These are phyloP conservation scores for Phragmatobia fuliginosa DNA, from an alignment of 2,888 invertebrate genomes.

Conservation along the genomic window DNA sequence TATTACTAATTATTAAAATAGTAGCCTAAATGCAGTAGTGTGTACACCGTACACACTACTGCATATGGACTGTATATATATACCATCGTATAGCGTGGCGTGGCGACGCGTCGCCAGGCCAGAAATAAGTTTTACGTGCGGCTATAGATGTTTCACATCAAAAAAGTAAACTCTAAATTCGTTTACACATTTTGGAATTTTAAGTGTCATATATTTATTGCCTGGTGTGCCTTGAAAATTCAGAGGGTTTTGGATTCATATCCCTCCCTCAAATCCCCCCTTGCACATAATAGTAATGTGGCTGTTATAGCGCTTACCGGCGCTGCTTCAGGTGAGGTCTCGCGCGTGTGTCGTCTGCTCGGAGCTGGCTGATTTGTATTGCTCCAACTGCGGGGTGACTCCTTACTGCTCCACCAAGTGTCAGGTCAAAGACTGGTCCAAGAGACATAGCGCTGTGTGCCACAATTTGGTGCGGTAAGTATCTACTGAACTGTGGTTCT, in stretches of 20 bases:
- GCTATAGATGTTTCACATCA: too few relatives aligned
- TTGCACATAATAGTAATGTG: conserved; percentile 17
- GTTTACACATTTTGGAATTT: too few relatives aligned
- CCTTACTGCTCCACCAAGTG: conserved; percentile 73
- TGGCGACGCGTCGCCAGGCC: too few relatives aligned
- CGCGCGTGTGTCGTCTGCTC: conserved; percentile 69
- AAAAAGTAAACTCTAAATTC: too few relatives aligned
- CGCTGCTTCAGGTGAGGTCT: conserved; percentile 62
- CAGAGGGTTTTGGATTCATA: neutral
- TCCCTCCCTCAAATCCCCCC: neutral
- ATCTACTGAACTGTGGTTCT: too few relatives aligned
- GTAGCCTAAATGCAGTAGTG: too few relatives aligned
- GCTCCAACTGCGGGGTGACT: conserved; percentile 70
- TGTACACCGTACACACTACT: too few relatives aligned
- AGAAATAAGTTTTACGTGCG: too few relatives aligned
- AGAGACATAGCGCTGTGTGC: conserved; percentile 67
- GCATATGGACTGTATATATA: too few relatives aligned
- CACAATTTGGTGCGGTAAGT: conserved; percentile 73
- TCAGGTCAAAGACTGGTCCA: conserved; percentile 71
- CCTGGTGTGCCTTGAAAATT: neutral
- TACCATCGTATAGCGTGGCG: too few relatives aligned
- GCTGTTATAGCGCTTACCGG: conserved; percentile 34
- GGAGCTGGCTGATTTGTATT: conserved; percentile 60
- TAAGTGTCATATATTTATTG: neutral
- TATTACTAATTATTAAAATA: too few relatives aligned